Conservation (phyloP, 2,888 invertebrate species). For the Nomada lathburiana region DNA sequence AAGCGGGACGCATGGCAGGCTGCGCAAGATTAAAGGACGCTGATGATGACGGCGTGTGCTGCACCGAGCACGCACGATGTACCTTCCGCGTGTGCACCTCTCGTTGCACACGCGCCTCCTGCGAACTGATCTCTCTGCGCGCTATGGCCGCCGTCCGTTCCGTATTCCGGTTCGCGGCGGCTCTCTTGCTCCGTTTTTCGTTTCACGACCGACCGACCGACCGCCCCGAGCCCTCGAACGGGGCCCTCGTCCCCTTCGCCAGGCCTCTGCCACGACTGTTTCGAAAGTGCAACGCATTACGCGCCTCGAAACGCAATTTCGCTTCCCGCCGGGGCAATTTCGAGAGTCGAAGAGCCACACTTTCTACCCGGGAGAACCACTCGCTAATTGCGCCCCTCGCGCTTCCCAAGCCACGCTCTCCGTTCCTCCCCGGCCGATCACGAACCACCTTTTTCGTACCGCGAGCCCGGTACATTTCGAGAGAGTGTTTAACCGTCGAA, state of each 20-base stretch:
- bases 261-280: slow-evolving; percentile 17
- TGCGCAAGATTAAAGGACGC: slow-evolving; percentile 39
- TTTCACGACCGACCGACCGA: slow-evolving; percentile 50
- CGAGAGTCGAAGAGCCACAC: slow-evolving; percentile 30
- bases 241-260: slow-evolving; percentile 29
- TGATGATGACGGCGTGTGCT: slow-evolving; percentile 18
- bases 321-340: slow-evolving; percentile 42
- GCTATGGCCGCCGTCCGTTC: slow-evolving; percentile 2
- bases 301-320: slow-evolving; percentile 50
- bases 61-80: slow-evolving; percentile 8
- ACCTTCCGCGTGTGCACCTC: slow-evolving; percentile 8
- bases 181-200: slow-evolving; percentile 56
- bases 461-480: neutral
- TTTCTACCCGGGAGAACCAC: slow-evolving; percentile 15
- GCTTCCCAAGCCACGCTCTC: neutral
- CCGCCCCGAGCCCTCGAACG: slow-evolving; percentile 50
- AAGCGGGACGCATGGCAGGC: slow-evolving; percentile 14
- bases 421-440: neutral
- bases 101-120: slow-evolving; percentile 4
- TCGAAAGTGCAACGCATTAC: slow-evolving; percentile 53
- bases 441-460: neutral
- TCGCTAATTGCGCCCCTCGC: slow-evolving; percentile 45
- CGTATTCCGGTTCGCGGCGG: slow-evolving; percentile 38
- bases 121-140: neutral
- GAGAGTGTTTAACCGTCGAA: neutral